These are phyloP conservation scores for Podarcis raffonei DNA, from an alignment of 2,113 vertebrate genomes.

Conservation along the genomic window DNA sequence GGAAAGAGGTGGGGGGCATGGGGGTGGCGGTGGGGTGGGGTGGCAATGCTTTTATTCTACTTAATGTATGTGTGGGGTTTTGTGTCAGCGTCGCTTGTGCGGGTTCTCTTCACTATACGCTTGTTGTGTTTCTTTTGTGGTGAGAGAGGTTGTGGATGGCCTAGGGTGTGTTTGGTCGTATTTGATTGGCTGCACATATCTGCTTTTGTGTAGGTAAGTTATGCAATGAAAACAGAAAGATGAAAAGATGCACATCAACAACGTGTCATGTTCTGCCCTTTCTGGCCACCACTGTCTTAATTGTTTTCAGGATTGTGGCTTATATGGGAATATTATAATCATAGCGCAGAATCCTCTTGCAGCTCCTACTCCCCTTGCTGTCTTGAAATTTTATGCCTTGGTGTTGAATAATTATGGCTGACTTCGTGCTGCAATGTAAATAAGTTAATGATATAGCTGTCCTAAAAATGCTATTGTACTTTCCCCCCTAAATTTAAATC, in stretches of 20 bases:
- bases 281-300: too few relatives aligned
- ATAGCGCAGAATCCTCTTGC: not conserved
- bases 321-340: not conserved
- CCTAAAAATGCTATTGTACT: conserved; percentile 19
- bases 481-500: conserved; percentile 36
- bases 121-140: too few relatives aligned
- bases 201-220: not conserved
- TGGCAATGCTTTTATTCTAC: too few relatives aligned
- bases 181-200: not conserved
- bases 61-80: too few relatives aligned
- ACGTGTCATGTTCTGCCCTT: not conserved
- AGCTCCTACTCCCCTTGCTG: rapidly evolving
- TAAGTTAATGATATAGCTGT: conserved; percentile 20
- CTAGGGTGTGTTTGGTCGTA: not conserved
- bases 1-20: too few relatives aligned
- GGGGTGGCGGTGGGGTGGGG: too few relatives aligned
- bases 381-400: not conserved
- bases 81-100: too few relatives aligned
- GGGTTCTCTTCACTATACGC: too few relatives aligned
- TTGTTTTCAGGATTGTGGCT: not conserved
- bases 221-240: not conserved
- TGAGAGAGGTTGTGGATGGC: too few relatives aligned
- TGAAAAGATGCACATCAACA: not conserved
- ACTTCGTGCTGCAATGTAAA: conserved; percentile 3
- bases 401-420: not conserved